Evolutionary conservation across 2,113 vertebrate species (phyloP).

Genomic region (Nyctibius bracteatus): DNA sequence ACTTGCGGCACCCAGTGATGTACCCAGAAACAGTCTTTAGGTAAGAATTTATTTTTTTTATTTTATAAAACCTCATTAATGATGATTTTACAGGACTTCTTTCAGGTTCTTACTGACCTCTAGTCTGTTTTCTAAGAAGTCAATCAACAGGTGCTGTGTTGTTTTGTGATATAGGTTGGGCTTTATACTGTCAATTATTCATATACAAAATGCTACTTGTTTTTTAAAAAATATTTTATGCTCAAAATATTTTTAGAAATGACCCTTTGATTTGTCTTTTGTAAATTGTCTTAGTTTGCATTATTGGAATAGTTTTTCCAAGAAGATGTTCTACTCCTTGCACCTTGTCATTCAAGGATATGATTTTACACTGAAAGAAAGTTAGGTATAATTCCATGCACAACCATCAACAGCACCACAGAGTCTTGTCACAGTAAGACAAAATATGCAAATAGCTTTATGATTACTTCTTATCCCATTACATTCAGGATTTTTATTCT

Average conservation of each 20-base stretch:
- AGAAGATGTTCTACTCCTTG: neutral
- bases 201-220: neutral
- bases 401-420: neutral
- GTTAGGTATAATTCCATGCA: neutral
- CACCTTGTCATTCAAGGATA: neutral
- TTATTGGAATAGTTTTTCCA: neutral
- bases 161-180: constrained; percentile 14
- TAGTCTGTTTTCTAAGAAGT: neutral
- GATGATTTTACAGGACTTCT: neutral
- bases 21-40: neutral
- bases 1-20: neutral
- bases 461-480: neutral
- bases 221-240: neutral
- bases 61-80: neutral
- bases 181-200: neutral
- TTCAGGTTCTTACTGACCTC: neutral
- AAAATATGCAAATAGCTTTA: neutral
- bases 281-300: neutral
- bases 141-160: neutral
- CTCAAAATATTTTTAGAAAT: neutral
- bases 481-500: neutral
- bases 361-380: constrained; percentile 3
- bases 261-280: neutral
- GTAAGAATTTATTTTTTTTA: neutral
- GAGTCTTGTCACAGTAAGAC: neutral